phyloP scores from a whole-genome alignment of 2,113 vertebrate genomes.

The Craseonycteris thonglongyai region DNA sequence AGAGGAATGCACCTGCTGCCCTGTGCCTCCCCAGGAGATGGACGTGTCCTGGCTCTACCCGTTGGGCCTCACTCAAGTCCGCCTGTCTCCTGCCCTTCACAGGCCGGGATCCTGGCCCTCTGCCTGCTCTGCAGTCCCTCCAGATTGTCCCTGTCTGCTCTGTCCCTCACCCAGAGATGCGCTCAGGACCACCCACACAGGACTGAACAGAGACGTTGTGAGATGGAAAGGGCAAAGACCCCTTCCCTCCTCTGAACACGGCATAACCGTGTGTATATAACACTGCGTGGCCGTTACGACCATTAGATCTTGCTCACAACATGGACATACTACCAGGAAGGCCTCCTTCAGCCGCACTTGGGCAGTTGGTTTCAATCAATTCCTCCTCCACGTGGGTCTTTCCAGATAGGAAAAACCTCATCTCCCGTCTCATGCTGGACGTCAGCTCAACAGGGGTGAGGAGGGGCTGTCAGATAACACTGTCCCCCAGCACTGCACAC shows the following conservation, averaged over 20 bases:
- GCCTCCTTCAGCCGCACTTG: neutral
- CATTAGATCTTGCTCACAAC: neutral
- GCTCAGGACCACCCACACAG: neutral
- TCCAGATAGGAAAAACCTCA: neutral
- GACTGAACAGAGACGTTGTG: neutral
- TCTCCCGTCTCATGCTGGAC: rapidly evolving
- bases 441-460: rapidly evolving
- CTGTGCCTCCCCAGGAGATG: neutral
- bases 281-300: neutral
- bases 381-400: neutral
- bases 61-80: neutral
- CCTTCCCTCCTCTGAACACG: neutral
- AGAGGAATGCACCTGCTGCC: neutral
- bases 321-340: neutral
- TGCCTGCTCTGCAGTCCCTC: neutral
- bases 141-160: neutral
- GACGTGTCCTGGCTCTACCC: neutral
- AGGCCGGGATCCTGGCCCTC: too few species aligned
- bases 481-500: neutral
- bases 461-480: rapidly evolving
- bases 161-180: neutral
- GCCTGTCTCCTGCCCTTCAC: neutral
- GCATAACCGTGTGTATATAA: too few species aligned
- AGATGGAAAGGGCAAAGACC: neutral
- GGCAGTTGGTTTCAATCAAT: neutral